These are phyloP conservation scores for Hestina assimilis DNA, from an alignment of 1,140 invertebrate species.

Conservation along the genomic window DNA sequence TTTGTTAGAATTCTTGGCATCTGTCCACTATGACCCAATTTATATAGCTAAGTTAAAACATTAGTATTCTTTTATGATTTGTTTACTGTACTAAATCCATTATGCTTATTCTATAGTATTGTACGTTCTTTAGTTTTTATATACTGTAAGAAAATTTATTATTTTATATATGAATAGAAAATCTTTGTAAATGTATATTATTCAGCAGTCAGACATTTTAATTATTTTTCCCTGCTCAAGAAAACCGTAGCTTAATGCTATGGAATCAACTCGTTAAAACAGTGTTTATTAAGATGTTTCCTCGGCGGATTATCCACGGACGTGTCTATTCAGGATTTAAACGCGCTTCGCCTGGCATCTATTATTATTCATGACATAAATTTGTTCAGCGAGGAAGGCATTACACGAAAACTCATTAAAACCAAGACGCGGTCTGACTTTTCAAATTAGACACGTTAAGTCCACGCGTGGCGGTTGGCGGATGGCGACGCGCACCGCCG, in stretches of 20 bases:
- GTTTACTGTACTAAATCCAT: too few species aligned
- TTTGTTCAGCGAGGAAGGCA: constrained; percentile 69
- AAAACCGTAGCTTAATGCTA: constrained; percentile 16
- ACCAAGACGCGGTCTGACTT: constrained; percentile 71
- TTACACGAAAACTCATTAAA: constrained; percentile 77
- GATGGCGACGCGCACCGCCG: constrained; percentile 37
- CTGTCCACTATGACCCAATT: too few species aligned
- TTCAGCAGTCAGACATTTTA: constrained; percentile 10
- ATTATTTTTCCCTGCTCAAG: constrained; percentile 14
- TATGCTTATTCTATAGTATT: too few species aligned
- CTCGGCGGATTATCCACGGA: constrained; percentile 58
- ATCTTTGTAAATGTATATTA: too few species aligned
- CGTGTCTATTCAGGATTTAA: constrained; percentile 68
- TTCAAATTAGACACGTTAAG: constrained; percentile 76
- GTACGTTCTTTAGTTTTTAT: too few species aligned
- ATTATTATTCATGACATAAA: constrained; percentile 78
- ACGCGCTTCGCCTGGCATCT: constrained; percentile 49
- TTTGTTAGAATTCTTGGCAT: too few species aligned
- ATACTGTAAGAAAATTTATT: too few species aligned
- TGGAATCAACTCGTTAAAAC: constrained; percentile 56
- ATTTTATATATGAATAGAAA: too few species aligned
- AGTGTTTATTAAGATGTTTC: constrained; percentile 67
- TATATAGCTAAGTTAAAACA: too few species aligned
- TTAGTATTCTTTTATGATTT: too few species aligned
- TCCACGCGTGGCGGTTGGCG: constrained; percentile 63